Base-by-base conservation (phyloP, 2,113 vertebrate species). In the Triplophysa tibetana region DNA sequence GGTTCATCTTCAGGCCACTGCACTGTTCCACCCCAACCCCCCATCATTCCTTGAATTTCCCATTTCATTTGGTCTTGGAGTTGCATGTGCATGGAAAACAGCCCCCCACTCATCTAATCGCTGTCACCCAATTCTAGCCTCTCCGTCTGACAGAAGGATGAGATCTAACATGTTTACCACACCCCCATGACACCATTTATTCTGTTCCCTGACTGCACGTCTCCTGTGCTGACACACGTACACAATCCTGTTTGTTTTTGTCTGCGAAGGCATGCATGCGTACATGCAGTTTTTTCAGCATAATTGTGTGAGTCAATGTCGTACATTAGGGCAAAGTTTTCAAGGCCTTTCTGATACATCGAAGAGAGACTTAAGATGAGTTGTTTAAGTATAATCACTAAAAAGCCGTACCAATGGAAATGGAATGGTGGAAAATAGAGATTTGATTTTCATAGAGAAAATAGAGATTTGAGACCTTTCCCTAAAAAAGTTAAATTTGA, bases 1-100 rank as follows among this genome's bases (percentile, higher is more conserved):
- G 93, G 97, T 97, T 99, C 96, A 98, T 91, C 89, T 77, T 85
- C 93, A 96, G 97, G 97, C 93, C 97, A 97, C 91, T 92, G 88
- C 93, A 89, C 88, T 86, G 73, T 90, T 89, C 88, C 88, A 86
- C 89, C 89, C 85, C 83, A 89, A 88, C 87, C 86, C 84, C 88
- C 80, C 86, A 81, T 88, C 88, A 52, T 87, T 89, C 84, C 85
- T 87, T 87, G 4, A 33, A 64, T 61, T 38, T 83, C 48, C 81
- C 86, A 80, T 85, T 83, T 61, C 69, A 62, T 62, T 54, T 65
- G 45, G 64, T 74, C 24, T 63, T 79, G 67, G 83, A 87, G 84
- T 85, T 91, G 91, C 96, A 96, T 95, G 95, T 96, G 94, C 94
- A 95, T 94, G 83, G 84, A 93, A 92, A 93, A 38, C 26, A 65